Base-by-base conservation (phyloP, 2,888 invertebrate species). In the Apotomis capreana region DNA sequence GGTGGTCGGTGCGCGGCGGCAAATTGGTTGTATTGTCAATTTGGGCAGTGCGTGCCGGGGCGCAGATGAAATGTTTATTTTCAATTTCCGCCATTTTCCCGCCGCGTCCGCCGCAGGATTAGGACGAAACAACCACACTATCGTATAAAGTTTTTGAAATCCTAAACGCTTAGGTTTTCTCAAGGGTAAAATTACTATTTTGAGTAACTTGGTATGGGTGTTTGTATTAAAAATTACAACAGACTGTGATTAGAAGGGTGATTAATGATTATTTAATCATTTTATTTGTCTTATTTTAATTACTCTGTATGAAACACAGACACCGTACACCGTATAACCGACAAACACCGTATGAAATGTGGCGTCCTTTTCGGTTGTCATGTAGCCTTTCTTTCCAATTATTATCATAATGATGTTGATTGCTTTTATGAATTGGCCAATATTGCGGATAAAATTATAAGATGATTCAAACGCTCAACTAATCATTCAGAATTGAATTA, bases 21-120 rank as follows among this genome's bases (percentile, higher is more conserved):
- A 92, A 92, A 92, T 92, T 93, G 92, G 92, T 91, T 91, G 92
- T 92, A 93, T 93, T 92, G 92, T 92, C 92, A 92, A 92, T 92
- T 93, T 91, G 92, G 92, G 89, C 92, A 92, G 92, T 93, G 93
- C 92, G 92, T 92, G 91, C 90, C 87, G 87, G 87, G 83, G 89
- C 88, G 89, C 89, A 90, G 91, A 91, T 89, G 89, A 88, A 92
- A 92, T 93, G 93, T 93, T 93, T 93, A 92, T 93, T 92, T 93
- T 93, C 93, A 92, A 93, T 93, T 92, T 92, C 91, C 91, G 88
- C 85, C 91, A 89, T 91, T 93, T 91, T 88, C 89, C 88, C 84
- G 84, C 86, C 87, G 86, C 88, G 85, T 80, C 87, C 85, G 88
- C 87, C 86, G 82, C 88, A 83, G 90, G 91, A 92, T 92, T 92